phyloP scores from a whole-genome alignment of 2,797 vertebrate genomes.

The Falco novaeseelandiae region DNA sequence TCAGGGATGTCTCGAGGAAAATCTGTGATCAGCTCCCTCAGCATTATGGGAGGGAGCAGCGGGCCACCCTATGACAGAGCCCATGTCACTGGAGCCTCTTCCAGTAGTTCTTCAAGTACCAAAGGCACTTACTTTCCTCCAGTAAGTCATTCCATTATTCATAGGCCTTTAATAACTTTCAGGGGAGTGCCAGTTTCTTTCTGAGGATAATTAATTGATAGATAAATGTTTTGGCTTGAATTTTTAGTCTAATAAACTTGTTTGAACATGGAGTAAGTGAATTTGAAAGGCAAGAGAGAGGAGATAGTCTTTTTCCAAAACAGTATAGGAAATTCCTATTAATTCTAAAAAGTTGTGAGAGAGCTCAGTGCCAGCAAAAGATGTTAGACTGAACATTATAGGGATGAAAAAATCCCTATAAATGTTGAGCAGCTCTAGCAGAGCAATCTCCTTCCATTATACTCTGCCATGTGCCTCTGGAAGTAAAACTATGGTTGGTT shows the following conservation, averaged over 20 bases:
- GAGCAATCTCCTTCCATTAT: neutral
- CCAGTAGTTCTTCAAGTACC: constrained; percentile 97
- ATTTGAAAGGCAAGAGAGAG: neutral
- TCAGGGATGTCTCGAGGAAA: constrained; percentile 96
- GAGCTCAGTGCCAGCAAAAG: neutral
- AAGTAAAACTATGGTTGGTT: neutral
- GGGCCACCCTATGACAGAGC: constrained; percentile 95
- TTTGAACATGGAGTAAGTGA: neutral
- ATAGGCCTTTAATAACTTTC: neutral
- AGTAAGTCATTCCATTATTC: constrained; percentile 76
- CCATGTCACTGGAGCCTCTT: constrained; percentile 96
- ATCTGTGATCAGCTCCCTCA: constrained; percentile 95
- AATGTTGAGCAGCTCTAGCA: neutral
- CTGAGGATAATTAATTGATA: neutral
- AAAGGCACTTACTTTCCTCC: constrained; percentile 97
- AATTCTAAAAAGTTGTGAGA: neutral
- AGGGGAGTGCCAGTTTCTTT: neutral
- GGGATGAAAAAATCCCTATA: neutral
- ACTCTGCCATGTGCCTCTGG: neutral
- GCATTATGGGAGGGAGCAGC: constrained; percentile 96
- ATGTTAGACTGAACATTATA: neutral
- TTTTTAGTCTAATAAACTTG: neutral
- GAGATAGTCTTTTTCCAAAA: neutral
- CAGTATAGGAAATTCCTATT: neutral
- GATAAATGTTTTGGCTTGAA: neutral